phyloP scores from a whole-genome alignment of 2,888 invertebrate genomes.

The Pimpla rufipes region DNA sequence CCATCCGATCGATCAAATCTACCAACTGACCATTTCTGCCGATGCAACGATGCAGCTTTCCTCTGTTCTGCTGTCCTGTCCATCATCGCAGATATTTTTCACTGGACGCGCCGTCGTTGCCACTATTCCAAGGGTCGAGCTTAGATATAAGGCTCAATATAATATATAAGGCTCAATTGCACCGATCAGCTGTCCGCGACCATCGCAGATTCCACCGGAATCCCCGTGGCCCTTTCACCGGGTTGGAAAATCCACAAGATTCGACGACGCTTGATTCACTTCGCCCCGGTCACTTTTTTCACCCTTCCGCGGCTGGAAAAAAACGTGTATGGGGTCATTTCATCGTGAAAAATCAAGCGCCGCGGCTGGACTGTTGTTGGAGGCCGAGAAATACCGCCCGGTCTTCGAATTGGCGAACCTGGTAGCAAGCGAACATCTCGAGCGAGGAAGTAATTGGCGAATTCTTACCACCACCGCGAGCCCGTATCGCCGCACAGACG shows the following conservation, averaged over 20 bases:
- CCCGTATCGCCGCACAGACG: not conserved
- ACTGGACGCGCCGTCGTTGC: not conserved
- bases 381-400: slow-evolving; percentile 78
- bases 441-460: slow-evolving; percentile 78
- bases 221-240: not conserved
- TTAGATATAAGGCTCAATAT: not conserved
- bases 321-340: not conserved
- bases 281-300: too few species aligned
- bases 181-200: not conserved
- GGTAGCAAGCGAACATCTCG: slow-evolving; percentile 75
- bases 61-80: slow-evolving; percentile 1
- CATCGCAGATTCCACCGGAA: not conserved
- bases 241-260: not conserved
- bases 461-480: slow-evolving; percentile 59
- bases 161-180: not conserved
- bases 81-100: slow-evolving; percentile 12
- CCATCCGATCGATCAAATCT: not conserved
- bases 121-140: not conserved
- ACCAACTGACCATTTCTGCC: slow-evolving; percentile 5
- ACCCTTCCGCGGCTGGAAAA: not conserved
- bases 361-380: slow-evolving; percentile 69
- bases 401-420: slow-evolving; percentile 83
- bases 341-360: not conserved
- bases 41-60: not conserved
- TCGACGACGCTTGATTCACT: not conserved